Conservation (phyloP, 2,113 vertebrate species). For the Aplodontia rufa region DNA sequence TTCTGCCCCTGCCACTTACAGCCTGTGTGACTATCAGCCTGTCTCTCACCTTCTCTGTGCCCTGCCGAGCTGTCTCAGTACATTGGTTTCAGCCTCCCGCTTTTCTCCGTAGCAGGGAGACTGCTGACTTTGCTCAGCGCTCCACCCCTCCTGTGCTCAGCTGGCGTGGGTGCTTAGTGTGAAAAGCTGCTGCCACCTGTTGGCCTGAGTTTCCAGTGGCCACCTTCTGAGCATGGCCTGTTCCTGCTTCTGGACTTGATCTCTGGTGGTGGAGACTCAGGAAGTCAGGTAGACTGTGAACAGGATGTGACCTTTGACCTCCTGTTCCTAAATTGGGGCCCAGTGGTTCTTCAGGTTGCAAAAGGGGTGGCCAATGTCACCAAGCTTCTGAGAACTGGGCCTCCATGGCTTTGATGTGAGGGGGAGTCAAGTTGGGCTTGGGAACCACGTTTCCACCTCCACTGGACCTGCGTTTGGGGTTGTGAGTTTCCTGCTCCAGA, state of each 20-base stretch:
- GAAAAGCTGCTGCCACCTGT: not conserved
- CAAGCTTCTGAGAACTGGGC: not conserved
- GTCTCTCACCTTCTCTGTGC: not conserved
- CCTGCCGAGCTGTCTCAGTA: not conserved
- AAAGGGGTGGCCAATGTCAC: not conserved
- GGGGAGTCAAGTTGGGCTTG: not conserved
- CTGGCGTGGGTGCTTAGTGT: not conserved
- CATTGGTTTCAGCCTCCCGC: fast-evolving
- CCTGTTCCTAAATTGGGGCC: not conserved
- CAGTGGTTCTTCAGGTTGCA: not conserved
- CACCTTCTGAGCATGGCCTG: not conserved
- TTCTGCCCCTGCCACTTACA: not conserved
- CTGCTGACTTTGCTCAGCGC: not conserved
- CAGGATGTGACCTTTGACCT: not conserved
- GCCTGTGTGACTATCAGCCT: not conserved
- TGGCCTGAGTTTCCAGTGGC: not conserved
- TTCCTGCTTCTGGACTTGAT: no score
- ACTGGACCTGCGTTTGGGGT: not conserved
- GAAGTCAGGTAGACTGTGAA: not conserved
- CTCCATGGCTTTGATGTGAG: not conserved
- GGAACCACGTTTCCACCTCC: not conserved
- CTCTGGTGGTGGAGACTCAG: not conserved
- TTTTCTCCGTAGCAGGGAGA: not conserved
- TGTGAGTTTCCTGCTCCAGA: not conserved
- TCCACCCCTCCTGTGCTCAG: not conserved